Evolutionary conservation across 2,888 invertebrate species (phyloP).

Genomic region (Craniophora ligustri): DNA sequence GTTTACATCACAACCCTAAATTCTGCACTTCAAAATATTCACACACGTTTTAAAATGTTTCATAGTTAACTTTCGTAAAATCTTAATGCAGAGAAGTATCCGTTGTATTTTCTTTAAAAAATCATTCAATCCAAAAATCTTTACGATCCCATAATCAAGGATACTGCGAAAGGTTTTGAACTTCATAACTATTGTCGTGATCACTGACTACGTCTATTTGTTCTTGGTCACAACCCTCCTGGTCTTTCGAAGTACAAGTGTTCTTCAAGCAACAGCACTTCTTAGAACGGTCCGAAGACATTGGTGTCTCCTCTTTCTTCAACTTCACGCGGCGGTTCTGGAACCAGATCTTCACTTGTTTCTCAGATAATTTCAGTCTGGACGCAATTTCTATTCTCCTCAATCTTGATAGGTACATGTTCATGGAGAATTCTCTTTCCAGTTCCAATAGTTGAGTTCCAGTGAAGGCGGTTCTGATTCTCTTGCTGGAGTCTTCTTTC

Average conservation of each 20-base stretch:
- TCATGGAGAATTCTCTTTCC: slow-evolving; percentile 95
- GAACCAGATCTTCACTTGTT: slow-evolving; percentile 98
- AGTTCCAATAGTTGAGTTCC: slow-evolving; percentile 95
- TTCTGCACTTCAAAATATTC: slow-evolving; percentile 41
- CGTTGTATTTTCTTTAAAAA: slow-evolving; percentile 2
- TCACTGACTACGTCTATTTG: slow-evolving; percentile 85
- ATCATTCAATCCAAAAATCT: slow-evolving; percentile 3
- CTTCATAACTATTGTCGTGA: slow-evolving; percentile 72
- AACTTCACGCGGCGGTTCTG: slow-evolving; percentile 97
- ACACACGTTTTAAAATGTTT: slow-evolving; percentile 10
- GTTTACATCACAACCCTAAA: slow-evolving; percentile 10
- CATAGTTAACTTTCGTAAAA: slow-evolving; percentile 27
- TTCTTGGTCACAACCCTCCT: slow-evolving; percentile 76
- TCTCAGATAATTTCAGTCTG: slow-evolving; percentile 95
- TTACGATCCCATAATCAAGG: slow-evolving; percentile 50
- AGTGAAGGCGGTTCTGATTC: slow-evolving; percentile 97
- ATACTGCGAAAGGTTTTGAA: slow-evolving; percentile 73
- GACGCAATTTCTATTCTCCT: slow-evolving; percentile 98
- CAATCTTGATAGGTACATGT: slow-evolving; percentile 96
- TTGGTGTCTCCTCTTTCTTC: slow-evolving; percentile 95
- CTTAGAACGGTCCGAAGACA: slow-evolving; percentile 68
- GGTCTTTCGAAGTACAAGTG: slow-evolving; percentile 70
- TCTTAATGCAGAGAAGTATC: slow-evolving; percentile 10
- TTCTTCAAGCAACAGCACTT: slow-evolving; percentile 79
- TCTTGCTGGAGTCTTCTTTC: slow-evolving; percentile 92